A percentile compares a stretch with the other conserved stretches of the same genome.
Conservation (phyloP, 2,888 invertebrate species). For the Thera obeliscata region DNA sequence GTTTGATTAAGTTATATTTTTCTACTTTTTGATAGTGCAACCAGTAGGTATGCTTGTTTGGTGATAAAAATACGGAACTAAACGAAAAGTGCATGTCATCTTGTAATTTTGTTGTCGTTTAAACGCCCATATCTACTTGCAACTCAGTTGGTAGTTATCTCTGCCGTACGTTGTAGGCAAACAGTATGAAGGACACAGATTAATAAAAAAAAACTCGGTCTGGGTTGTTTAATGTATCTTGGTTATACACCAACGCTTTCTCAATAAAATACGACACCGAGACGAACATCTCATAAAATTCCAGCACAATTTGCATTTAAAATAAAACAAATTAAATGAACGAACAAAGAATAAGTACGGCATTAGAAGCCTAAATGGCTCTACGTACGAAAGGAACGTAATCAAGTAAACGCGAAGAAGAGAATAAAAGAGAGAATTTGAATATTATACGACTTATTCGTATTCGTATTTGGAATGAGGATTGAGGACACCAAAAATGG, state of each 20-base stretch:
- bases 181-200: no score
- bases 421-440: slow-evolving; percentile 39
- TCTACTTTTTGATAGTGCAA: no score
- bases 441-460: slow-evolving; percentile 18
- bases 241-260: background rate
- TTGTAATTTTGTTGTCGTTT: no score
- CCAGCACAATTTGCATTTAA: slow-evolving; percentile 33
- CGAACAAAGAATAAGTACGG: slow-evolving; percentile 35
- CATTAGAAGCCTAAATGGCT: slow-evolving; percentile 36
- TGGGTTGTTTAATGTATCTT: background rate
- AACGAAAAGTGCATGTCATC: no score
- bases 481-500: slow-evolving; percentile 34
- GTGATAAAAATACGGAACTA: no score
- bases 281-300: slow-evolving; percentile 33
- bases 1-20: no score
- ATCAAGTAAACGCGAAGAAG: slow-evolving; percentile 38
- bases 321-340: slow-evolving; percentile 39
- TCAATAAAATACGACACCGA: slow-evolving; percentile 22
- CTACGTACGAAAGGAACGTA: slow-evolving; percentile 37
- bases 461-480: slow-evolving; percentile 26
- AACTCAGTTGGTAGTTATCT: no score
- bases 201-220: no score
- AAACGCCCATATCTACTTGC: no score
- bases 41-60: no score
- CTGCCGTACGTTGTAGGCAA: no score